A percentile compares a stretch with the other conserved stretches of the same genome.
These are phyloP conservation scores for Drosophila eohydei DNA, from an alignment of 2,888 invertebrate genomes.

Conservation along the genomic window DNA sequence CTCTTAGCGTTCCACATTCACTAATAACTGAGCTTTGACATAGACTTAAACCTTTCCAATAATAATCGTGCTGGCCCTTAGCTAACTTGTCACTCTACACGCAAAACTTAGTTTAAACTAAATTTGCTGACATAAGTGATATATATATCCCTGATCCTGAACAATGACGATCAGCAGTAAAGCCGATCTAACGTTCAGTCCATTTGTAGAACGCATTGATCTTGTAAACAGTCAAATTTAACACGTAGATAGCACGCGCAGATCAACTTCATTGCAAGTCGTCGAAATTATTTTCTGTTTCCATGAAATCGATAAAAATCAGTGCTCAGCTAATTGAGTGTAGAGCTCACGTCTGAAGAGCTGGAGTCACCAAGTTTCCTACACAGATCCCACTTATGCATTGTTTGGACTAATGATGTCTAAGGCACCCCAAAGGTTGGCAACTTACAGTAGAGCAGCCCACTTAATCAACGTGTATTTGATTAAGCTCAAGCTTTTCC, in stretches of 20 bases:
- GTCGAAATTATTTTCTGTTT: not conserved
- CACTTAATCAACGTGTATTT: not conserved
- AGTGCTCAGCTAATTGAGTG: not conserved
- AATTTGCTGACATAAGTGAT: not conserved
- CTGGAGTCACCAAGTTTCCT: too few species aligned
- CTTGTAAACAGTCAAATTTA: not conserved
- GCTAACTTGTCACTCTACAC: too few species aligned
- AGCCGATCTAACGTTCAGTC: not conserved
- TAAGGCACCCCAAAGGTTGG: not conserved
- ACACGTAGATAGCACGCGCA: not conserved
- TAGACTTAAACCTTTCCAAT: not conserved
- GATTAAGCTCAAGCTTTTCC: not conserved
- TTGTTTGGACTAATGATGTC: not conserved
- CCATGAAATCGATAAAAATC: not conserved
- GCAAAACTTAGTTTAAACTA: not conserved
- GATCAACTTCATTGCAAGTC: not conserved
- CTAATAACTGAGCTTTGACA: not conserved
- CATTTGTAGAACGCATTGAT: not conserved
- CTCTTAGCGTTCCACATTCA: not conserved
- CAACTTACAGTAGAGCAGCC: not conserved
- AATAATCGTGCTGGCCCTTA: not conserved
- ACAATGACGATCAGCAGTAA: not conserved
- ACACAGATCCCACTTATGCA: not conserved
- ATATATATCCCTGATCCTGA: not conserved
- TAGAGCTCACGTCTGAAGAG: not conserved